A percentile compares a stretch with the other conserved stretches of the same genome.
phyloP scores from a whole-genome alignment of 2,888 invertebrate species.

The Drosophila mercatorum region DNA sequence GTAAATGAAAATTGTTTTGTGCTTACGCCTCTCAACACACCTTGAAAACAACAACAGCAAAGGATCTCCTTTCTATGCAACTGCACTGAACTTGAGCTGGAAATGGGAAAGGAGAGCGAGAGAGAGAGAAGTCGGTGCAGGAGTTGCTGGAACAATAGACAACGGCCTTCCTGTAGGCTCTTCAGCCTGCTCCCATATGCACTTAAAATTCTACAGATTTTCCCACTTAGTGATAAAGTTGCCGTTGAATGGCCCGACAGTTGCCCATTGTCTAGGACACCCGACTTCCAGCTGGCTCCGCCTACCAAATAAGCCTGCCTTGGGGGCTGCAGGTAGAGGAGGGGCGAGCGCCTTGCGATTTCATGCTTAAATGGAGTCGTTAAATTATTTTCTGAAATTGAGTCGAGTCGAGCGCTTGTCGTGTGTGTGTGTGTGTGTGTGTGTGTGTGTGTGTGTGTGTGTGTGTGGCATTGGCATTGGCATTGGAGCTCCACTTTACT shows the following conservation, averaged over 20 bases:
- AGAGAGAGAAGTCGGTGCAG: constrained; percentile 2
- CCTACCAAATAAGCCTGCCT: constrained; percentile 55
- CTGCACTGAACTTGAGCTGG: constrained; percentile 59
- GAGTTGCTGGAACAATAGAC: constrained; percentile 53
- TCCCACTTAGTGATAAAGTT: constrained; percentile 79
- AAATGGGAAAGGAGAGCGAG: constrained; percentile 9
- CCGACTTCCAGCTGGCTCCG: constrained; percentile 11
- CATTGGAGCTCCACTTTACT: constrained; percentile 54
- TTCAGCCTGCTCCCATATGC: constrained; percentile 30
- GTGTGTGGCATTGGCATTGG: constrained; percentile 61
- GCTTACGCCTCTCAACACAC: constrained; percentile 80
- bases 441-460: constrained; percentile 23
- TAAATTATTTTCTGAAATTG: constrained; percentile 80
- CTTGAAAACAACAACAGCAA: constrained; percentile 70
- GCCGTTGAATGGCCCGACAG: constrained; percentile 61
- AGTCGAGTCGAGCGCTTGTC: constrained; percentile 60
- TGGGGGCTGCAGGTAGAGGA: constrained; percentile 1
- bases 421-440: constrained; percentile 24
- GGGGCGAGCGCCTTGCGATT: constrained; percentile 61
- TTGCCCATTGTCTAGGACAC: constrained; percentile 63
- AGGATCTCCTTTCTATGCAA: constrained; percentile 11
- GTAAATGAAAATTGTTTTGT: constrained; percentile 80
- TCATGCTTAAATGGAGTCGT: constrained; percentile 81
- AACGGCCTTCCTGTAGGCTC: constrained; percentile 39
- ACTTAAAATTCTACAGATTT: constrained; percentile 80